Percentiles rank a stretch among this genome's conserved stretches.
Evolutionary conservation across 2,113 vertebrate species (phyloP).

Genomic region (Lutjanus erythropterus): DNA sequence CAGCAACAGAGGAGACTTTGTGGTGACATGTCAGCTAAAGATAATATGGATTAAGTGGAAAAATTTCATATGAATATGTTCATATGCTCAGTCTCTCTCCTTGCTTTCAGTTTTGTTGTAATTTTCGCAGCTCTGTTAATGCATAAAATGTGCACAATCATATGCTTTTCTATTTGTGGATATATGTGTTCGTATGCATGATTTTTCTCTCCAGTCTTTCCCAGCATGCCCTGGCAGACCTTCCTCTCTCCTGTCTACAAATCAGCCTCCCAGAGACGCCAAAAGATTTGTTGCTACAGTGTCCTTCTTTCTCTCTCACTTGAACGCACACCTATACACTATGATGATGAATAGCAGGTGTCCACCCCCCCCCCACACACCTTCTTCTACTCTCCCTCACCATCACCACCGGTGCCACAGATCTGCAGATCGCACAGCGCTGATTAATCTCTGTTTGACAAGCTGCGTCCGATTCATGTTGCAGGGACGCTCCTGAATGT

Average conservation of each 20-base stretch:
- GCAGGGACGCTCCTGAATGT: conserved; percentile 3
- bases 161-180: background rate
- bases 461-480: conserved; percentile 33
- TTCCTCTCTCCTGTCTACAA: conserved; percentile 22
- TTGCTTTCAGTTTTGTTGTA: background rate
- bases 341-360: conserved; percentile 51
- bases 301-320: conserved; percentile 11
- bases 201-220: conserved; percentile 19
- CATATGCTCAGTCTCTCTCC: background rate
- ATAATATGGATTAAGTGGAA: conserved; percentile 38
- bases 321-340: conserved; percentile 11
- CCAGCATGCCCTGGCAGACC: background rate
- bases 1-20: conserved; percentile 28
- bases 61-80: conserved; percentile 10
- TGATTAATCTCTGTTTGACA: conserved; percentile 53
- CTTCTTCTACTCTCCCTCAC: conserved; percentile 1
- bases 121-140: background rate
- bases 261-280: conserved; percentile 29
- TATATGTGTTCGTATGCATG: conserved; percentile 7
- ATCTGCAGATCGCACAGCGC: conserved; percentile 49
- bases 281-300: conserved; percentile 41
- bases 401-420: conserved; percentile 32
- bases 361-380: conserved; percentile 3
- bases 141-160: background rate
- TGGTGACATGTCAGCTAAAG: conserved; percentile 7